Conservation (phyloP, 2,888 invertebrate species). For the Strigamia transsilvanica region DNA sequence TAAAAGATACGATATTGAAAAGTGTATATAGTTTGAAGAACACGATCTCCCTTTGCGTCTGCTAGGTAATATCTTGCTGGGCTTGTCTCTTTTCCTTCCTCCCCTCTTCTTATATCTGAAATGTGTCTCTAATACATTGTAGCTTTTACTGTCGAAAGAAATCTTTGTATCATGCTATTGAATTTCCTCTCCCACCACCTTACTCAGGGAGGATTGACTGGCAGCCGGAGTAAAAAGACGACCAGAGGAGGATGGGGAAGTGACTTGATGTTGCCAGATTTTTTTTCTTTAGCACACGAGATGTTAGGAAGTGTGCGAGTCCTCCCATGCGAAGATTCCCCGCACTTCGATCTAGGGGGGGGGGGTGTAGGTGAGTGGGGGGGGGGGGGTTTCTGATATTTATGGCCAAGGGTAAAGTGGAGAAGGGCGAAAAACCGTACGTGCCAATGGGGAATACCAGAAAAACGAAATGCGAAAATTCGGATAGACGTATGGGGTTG, state of each 20-base stretch:
- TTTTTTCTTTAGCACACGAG: not conserved
- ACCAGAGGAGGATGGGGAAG: slow-evolving; percentile 34
- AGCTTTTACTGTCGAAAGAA: slow-evolving; percentile 49
- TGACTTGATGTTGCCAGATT: slow-evolving; percentile 40
- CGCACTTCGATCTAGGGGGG: slow-evolving; percentile 27
- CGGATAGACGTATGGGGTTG: not conserved
- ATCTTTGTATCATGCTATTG: slow-evolving; percentile 49
- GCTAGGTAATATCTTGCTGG: slow-evolving; percentile 40
- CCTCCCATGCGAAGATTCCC: slow-evolving; percentile 44
- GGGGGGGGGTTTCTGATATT: not conserved
- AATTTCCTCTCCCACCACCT: slow-evolving; percentile 40
- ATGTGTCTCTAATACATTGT: slow-evolving; percentile 49
- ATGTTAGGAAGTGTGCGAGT: slow-evolving; percentile 33
- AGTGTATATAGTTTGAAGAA: slow-evolving; percentile 38
- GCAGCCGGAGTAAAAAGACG: slow-evolving; percentile 45
- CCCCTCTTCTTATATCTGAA: slow-evolving; percentile 43
- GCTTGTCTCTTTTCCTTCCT: slow-evolving; percentile 44
- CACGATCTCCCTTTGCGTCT: slow-evolving; percentile 43
- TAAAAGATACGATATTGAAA: slow-evolving; percentile 39
- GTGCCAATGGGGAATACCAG: slow-evolving; percentile 12
- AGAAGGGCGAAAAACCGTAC: slow-evolving; percentile 37
- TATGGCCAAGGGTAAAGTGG: slow-evolving; percentile 33
- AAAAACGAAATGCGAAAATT: slow-evolving; percentile 28
- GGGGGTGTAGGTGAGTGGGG: no score
- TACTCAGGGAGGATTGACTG: slow-evolving; percentile 37